Evolutionary conservation across 2,888 invertebrate genomes (phyloP), one percentile per base, ranked within the genome.

Genomic region (Plagiodera versicolora): DNA sequence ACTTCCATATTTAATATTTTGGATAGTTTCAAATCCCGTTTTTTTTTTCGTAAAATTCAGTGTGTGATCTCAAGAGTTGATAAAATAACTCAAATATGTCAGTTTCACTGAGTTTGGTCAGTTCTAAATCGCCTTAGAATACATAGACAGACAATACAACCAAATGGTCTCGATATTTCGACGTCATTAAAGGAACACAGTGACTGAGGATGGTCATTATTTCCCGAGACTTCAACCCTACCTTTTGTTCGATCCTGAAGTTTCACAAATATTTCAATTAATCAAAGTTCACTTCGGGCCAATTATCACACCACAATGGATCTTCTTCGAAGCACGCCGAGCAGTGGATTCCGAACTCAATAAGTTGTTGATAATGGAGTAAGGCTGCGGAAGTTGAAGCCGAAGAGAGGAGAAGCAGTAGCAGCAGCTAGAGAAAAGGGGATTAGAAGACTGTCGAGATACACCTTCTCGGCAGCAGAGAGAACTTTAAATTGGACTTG

Each of bases 401-500:
- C 39, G 35, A 39, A 47, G 10, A 24, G 11, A n/a, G 14, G 32
- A 28, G 8, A 39, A 35, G 10, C 39, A 11, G 50, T 18, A 24
- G 51, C 17, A 28, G 8, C 20, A 35, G 28, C 20, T 28, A 35
- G n/a, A 49, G 48, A 44, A 57, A 32, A 47, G 57, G 49, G 60
- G 53, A 61, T 61, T 57, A 57, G 53, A 49, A 57, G 49, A 35
- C 32, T 50, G 54, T 57, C 67, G 64, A 64, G 64, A 66, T 70
- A 70, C 71, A 69, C 70, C 67, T 68, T 68, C 69, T 69, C 68
- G 60, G 69, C 14, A 14, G 39, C 39, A 69, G 64, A 67, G 71
- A 70, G 70, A 73, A 72, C 68, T 74, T 70, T 72, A 74, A 75
- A 75, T 74, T 75, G 72, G 68, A 72, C 71, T 69, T 65, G 71